Evolutionary conservation across 2,797 vertebrate genomes (phyloP).

Genomic region (Ispidina lecontei): DNA sequence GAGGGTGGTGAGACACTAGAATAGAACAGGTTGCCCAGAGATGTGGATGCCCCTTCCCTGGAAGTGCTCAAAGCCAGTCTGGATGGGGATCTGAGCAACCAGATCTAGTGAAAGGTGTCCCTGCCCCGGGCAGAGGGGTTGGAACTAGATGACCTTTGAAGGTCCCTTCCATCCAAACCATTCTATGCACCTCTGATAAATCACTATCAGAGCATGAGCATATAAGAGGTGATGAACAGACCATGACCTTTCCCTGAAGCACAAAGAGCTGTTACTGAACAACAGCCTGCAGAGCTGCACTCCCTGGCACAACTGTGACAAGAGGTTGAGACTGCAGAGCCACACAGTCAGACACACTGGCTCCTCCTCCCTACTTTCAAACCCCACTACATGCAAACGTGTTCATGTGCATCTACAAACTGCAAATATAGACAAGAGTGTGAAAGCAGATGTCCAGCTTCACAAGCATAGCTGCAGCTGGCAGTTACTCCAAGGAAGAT

Average conservation of each 20-base stretch:
- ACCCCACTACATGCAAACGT: rapidly evolving
- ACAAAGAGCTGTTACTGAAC: background rate
- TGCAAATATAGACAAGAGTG: background rate
- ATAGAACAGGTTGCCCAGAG: background rate
- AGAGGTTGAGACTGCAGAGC: background rate
- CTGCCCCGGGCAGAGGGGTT: background rate
- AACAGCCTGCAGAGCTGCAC: background rate
- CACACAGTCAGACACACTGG: rapidly evolving
- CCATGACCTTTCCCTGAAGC: background rate
- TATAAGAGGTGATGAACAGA: background rate
- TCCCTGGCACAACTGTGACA: background rate
- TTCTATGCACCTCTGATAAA: background rate
- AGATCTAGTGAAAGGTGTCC: background rate
- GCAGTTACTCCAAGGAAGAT: background rate
- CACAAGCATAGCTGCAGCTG: background rate
- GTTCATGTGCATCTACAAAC: background rate
- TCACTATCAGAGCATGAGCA: background rate
- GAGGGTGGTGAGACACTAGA: background rate
- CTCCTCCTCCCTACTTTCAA: background rate
- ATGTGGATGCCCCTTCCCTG: background rate
- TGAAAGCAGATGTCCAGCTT: background rate
- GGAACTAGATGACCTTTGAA: background rate
- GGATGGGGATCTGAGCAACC: background rate
- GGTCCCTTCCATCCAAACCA: background rate
- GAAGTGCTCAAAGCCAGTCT: background rate